Evolutionary conservation across 2,888 invertebrate species (phyloP), one percentile per base, ranked within the genome.

Genomic region (Caenorhabditis sulstoni): DNA sequence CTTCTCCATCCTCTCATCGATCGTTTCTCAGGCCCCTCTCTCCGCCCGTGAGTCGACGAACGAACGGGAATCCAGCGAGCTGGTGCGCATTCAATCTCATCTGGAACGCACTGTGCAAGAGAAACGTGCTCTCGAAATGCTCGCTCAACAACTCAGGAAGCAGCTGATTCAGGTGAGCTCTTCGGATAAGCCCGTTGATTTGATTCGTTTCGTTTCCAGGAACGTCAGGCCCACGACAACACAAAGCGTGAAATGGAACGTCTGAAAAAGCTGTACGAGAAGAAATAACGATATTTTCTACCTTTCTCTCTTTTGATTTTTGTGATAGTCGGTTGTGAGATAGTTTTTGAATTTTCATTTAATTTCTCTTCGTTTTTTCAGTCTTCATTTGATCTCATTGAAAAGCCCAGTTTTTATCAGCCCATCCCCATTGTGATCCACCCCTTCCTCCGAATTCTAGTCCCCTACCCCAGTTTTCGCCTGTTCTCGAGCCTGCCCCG

Each of bases 211-310:
- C 20, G 39, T 1, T 71, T 84, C 37, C 68, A 82, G 82, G 82
- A 84, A 50, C 76, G 81, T 18, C 82, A 82, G 62, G 67, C 81
- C 37, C 84, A 84, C 45, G 84, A 82, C 16, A 82, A 79, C 53
- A 84, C 84, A 9, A 74, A 71, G 67, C 77, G 84, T 39, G 82
- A 84, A 29, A 70, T 84, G 71, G 82, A 84, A 52, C 79, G 84
- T 14, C 68, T 84, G 57, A 77, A 81, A 39, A 80, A 80, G 53
- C 29, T 75, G 61, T 58, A 70, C 49, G 83, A 81, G 47, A 81
- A 81, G 55, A 77, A 81, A 47, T 77, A 62, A 73, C 39, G 23
- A 3, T 11, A 39, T 20, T 39, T 44, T 45, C 44, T 39, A 14
- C 44, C 35, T 16, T 37, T 47, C 37, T n/a, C 29, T 37, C 18